phyloP scores from a whole-genome alignment of 2,797 vertebrate genomes.

The Chaetophractus vellerosus region DNA sequence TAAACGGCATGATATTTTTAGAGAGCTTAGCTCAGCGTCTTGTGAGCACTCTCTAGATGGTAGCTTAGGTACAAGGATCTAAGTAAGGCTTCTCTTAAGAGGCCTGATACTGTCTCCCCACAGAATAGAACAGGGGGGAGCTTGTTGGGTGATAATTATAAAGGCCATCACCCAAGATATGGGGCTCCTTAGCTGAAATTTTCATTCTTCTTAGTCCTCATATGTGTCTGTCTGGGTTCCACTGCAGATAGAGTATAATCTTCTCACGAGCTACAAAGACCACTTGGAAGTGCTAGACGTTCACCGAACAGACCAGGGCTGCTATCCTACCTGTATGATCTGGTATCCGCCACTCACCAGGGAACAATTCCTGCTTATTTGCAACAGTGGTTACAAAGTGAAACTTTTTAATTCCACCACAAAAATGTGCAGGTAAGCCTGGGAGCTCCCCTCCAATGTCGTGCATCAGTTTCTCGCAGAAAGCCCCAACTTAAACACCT shows the following conservation, averaged over 20 bases:
- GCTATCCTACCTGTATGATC: conserved; percentile 92
- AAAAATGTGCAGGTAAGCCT: conserved; percentile 95
- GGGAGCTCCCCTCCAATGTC: fast-evolving
- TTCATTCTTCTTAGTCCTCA: background rate
- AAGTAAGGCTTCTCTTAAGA: background rate
- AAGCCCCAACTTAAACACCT: background rate
- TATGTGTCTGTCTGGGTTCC: background rate
- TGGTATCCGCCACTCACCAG: conserved; percentile 95
- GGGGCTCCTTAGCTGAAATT: background rate
- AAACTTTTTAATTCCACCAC: conserved; percentile 95
- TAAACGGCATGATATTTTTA: background rate
- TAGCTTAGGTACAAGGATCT: background rate
- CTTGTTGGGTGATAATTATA: background rate
- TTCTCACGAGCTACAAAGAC: conserved; percentile 90
- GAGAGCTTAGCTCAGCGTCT: background rate
- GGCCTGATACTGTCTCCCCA: background rate
- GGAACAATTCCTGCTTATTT: conserved; percentile 94
- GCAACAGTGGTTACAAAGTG: conserved; percentile 95
- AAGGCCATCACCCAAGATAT: background rate
- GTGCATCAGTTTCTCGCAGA: fast-evolving
- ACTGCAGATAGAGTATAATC: conserved; percentile 95
- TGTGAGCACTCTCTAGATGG: background rate
- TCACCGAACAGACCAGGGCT: conserved; percentile 93
- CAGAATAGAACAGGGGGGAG: background rate
- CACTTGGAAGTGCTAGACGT: conserved; percentile 91